Base-by-base conservation (phyloP, 2,888 invertebrate genomes). In the Drosophila flavopinicola region DNA sequence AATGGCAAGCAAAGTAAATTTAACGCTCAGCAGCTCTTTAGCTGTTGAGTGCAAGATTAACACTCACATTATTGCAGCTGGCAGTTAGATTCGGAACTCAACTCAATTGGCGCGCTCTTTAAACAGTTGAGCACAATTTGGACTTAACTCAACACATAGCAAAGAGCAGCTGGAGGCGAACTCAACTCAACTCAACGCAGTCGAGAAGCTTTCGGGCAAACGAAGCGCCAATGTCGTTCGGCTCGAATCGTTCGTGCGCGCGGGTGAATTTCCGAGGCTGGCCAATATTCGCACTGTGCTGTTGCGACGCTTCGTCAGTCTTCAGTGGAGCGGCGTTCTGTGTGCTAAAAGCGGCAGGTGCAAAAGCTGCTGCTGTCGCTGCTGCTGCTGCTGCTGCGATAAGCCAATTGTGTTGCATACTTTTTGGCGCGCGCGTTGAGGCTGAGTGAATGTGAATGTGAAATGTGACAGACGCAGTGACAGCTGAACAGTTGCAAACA, bases 291-390 rank as follows among this genome's bases (percentile, higher is more conserved):
- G 45, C 27, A 58, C n/a, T 23, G 44, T 20, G 6, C 25, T 10
- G 38, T 20, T 11, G 38, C 47, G 29, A 48, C 15, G 45, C 38
- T 42, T 44, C 60, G 75, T 86, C 85, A 89, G 88, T 89, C 79
- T 78, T 72, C 68, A 69, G 82, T 88, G 80, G 78, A 84, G 76
- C 88, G 82, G 75, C 86, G 84, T 80, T 72, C 85, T 65, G 87
- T 72, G 75, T 77, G 76, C 60, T 78, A 52, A 78, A 68, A 65
- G 64, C 80, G 75, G 65, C 82, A 74, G 72, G 65, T 60, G 63
- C 23, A 44, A 56, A 56, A 11, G 20, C 3, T 10, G 27, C 35
- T 9, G 27, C 15, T 29, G 23, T 23, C 25, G 25, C 11, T 48
- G 41, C 29, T 7, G 59, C 20, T 15, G 38, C 24, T 11, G 59